These are phyloP conservation scores for Drosophila jambulina DNA, from an alignment of 1,140 invertebrate species.

Conservation along the genomic window DNA sequence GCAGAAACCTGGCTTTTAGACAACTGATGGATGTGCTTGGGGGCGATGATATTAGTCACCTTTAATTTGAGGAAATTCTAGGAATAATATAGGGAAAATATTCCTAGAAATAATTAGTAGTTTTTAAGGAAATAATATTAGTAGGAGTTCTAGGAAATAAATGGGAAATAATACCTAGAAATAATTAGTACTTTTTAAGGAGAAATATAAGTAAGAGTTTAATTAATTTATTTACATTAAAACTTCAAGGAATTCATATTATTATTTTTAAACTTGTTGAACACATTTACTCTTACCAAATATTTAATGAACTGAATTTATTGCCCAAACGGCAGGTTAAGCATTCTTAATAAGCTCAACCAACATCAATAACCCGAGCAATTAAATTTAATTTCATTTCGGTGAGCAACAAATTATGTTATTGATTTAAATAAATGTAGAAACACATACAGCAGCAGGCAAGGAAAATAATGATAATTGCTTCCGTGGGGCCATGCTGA, in stretches of 20 bases:
- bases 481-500: constrained; percentile 62
- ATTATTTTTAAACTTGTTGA: not conserved
- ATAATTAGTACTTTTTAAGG: not conserved
- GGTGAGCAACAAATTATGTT: constrained; percentile 37
- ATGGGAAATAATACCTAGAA: constrained; percentile 1
- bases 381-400: constrained; percentile 65
- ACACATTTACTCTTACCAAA: not conserved
- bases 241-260: not conserved
- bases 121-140: not conserved
- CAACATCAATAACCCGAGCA: constrained; percentile 50
- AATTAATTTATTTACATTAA: not conserved
- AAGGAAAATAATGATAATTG: constrained; percentile 76
- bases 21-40: constrained; percentile 29
- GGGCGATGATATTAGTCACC: constrained; percentile 19
- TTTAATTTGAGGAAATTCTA: not conserved
- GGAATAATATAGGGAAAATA: constrained; percentile 4
- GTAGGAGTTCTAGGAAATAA: not conserved
- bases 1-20: constrained; percentile 4
- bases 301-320: constrained; percentile 16
- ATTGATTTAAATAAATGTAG: constrained; percentile 70
- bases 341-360: constrained; percentile 41
- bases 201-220: not conserved
- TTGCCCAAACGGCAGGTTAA: constrained; percentile 14
- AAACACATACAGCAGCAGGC: constrained; percentile 10
- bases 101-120: not conserved